These are phyloP conservation scores for Aplodontia rufa DNA, from an alignment of 2,113 vertebrate species.

Conservation along the genomic window DNA sequence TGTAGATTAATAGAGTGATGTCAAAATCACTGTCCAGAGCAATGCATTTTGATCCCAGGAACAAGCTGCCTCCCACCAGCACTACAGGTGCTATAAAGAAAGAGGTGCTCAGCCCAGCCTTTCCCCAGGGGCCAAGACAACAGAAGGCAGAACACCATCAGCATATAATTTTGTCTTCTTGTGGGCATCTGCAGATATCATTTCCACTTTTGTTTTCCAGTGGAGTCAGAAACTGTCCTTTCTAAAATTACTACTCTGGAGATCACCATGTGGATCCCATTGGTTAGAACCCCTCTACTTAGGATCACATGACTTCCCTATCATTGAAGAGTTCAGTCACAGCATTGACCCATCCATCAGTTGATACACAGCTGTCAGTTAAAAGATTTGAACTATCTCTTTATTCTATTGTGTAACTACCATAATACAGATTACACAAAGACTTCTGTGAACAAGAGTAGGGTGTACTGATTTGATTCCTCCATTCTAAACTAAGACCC, in stretches of 20 bases:
- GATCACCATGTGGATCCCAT: not conserved
- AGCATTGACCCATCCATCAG: not conserved
- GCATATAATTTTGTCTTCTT: not conserved
- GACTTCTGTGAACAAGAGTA: slow-evolving; percentile 54
- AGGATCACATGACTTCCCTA: not conserved
- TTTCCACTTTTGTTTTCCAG: not conserved
- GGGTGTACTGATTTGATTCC: slow-evolving; percentile 34
- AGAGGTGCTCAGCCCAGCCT: not conserved
- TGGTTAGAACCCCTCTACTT: not conserved
- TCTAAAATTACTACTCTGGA: not conserved
- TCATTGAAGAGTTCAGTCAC: not conserved
- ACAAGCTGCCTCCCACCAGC: not conserved
- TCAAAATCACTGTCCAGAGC: not conserved
- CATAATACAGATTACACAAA: slow-evolving; percentile 63
- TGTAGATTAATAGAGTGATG: not conserved
- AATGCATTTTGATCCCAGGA: not conserved
- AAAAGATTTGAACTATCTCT: slow-evolving; percentile 42
- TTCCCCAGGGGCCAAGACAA: not conserved
- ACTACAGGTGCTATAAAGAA: not conserved
- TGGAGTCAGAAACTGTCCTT: not conserved
- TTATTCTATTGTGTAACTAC: slow-evolving; percentile 42
- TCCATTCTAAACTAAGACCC: slow-evolving; percentile 53
- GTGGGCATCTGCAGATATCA: not conserved
- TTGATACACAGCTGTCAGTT: slow-evolving; percentile 52
- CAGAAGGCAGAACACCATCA: not conserved